phyloP scores from a whole-genome alignment of 2,797 vertebrate genomes.

The Sebastes trivittatus region DNA sequence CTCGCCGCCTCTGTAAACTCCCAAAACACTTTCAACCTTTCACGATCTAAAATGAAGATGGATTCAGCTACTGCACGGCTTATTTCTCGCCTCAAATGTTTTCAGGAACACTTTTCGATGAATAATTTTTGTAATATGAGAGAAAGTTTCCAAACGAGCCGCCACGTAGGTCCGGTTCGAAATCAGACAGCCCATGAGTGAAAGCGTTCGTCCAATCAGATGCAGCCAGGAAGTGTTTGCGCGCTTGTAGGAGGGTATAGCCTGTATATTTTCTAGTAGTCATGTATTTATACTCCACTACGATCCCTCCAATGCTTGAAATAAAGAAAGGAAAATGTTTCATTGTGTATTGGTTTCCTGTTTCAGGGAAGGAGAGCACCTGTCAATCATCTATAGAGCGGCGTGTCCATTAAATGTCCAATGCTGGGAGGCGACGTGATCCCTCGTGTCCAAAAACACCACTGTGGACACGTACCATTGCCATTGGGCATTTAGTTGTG shows the following conservation, averaged over 20 bases:
- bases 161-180: fast-evolving
- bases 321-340: not conserved
- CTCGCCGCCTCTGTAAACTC: not conserved
- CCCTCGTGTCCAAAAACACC: not conserved
- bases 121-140: not conserved
- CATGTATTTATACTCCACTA: not conserved
- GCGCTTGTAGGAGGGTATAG: not conserved
- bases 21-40: not conserved
- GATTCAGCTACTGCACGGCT: not conserved
- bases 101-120: fast-evolving
- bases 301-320: not conserved
- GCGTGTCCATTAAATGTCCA: not conserved
- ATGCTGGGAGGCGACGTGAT: not conserved
- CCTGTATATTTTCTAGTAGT: not conserved
- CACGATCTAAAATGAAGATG: not conserved
- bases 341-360: not conserved
- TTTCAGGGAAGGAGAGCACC: not conserved
- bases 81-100: not conserved
- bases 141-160: not conserved
- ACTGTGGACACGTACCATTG: not conserved
- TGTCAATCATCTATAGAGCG: not conserved
- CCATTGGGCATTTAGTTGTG: not conserved
- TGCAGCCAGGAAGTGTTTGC: not conserved
- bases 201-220: not conserved
- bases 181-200: not conserved